Percentiles rank a stretch among this genome's conserved stretches.
These are phyloP conservation scores for Diprion similis DNA, from an alignment of 1,140 invertebrate species.

Conservation along the genomic window DNA sequence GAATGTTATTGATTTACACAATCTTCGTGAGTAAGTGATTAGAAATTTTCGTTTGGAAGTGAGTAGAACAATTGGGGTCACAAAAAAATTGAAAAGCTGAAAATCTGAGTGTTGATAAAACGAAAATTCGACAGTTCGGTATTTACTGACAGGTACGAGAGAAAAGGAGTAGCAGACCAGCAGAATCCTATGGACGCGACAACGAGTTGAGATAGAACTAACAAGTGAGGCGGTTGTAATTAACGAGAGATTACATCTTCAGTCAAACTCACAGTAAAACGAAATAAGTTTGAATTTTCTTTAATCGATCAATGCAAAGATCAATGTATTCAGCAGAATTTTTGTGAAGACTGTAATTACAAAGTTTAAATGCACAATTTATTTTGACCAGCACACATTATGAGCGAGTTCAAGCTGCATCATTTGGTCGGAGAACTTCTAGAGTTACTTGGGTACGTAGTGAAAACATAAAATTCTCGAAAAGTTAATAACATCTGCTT, in stretches of 20 bases:
- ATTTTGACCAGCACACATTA: slow-evolving; percentile 34
- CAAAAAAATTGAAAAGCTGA: too few species aligned
- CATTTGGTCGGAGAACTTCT: slow-evolving; percentile 59
- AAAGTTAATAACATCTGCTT: slow-evolving; percentile 20
- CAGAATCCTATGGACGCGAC: not conserved
- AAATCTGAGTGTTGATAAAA: too few species aligned
- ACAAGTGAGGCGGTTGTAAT: not conserved
- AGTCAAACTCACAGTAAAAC: not conserved
- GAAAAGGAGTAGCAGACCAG: not conserved
- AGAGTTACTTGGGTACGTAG: slow-evolving; percentile 55
- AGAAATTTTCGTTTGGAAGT: too few species aligned
- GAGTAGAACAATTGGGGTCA: too few species aligned
- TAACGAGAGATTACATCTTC: slow-evolving; percentile 1
- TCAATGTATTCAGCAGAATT: not conserved
- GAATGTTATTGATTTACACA: too few species aligned
- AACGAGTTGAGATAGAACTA: not conserved
- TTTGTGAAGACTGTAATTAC: not conserved
- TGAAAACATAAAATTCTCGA: slow-evolving; percentile 16
- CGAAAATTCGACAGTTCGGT: not conserved
- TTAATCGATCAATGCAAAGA: too few species aligned
- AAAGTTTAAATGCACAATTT: not conserved
- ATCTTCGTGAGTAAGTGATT: too few species aligned
- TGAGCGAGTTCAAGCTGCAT: slow-evolving; percentile 66
- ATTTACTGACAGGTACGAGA: not conserved
- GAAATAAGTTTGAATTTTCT: too few species aligned